These are phyloP conservation scores for Drosophila ironensis DNA, from an alignment of 1,140 invertebrate genomes.

Conservation along the genomic window DNA sequence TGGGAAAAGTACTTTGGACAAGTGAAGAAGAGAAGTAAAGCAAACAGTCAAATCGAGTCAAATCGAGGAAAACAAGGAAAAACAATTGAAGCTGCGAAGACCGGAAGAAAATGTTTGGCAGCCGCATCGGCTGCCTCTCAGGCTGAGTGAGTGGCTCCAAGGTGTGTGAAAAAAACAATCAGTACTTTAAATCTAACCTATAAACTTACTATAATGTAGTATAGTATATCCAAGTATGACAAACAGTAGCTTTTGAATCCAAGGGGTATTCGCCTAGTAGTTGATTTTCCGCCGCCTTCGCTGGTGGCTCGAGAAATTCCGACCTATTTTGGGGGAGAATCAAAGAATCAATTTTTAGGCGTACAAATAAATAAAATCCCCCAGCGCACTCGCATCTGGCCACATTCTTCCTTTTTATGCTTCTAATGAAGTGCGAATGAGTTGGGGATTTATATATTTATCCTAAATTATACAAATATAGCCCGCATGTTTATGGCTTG, in stretches of 20 bases:
- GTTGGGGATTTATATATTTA: too few species aligned
- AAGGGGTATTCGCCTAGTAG: not conserved
- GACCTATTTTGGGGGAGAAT: conserved; percentile 19
- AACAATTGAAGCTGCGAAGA: conserved; percentile 19
- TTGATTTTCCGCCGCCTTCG: not conserved
- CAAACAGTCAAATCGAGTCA: not conserved
- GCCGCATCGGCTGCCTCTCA: conserved; percentile 41
- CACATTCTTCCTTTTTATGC: not conserved
- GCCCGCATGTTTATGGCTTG: conserved; percentile 14
- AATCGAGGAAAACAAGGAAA: conserved; percentile 12
- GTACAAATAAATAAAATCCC: conserved; percentile 18
- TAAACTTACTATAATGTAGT: not conserved
- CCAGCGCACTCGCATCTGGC: conserved; percentile 1
- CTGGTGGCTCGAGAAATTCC: not conserved
- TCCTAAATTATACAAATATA: not conserved
- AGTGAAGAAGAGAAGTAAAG: conserved; percentile 18
- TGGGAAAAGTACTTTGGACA: conserved; percentile 53
- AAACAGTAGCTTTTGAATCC: not conserved
- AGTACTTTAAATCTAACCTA: not conserved
- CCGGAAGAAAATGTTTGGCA: conserved; percentile 43
- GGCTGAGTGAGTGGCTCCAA: conserved; percentile 44
- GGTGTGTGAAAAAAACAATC: conserved; percentile 20
- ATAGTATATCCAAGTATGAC: too few species aligned
- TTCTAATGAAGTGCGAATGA: conserved; percentile 20
- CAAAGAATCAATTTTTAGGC: conserved; percentile 30